phyloP scores from a whole-genome alignment of 2,113 vertebrate species.

The Catharus minimus region DNA sequence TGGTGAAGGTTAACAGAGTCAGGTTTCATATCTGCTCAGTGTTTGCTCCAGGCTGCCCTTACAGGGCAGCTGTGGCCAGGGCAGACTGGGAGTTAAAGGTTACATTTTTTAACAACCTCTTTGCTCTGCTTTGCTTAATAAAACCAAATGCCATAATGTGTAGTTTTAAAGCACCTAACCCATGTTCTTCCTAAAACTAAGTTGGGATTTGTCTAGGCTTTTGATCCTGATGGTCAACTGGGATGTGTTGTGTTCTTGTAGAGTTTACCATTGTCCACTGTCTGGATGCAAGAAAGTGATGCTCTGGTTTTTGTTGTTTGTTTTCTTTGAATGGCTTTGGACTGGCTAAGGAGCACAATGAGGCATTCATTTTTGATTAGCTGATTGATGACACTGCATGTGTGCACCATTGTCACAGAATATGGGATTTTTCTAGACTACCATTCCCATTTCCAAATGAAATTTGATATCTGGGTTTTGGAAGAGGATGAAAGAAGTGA shows the following conservation, averaged over 20 bases:
- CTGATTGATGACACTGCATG: slow-evolving; percentile 31
- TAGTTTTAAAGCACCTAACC: not conserved
- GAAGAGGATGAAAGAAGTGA: not conserved
- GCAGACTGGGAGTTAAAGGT: not conserved
- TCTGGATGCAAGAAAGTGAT: not conserved
- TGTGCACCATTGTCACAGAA: not conserved
- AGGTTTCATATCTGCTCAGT: not conserved
- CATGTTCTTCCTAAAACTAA: not conserved
- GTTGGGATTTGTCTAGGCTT: not conserved
- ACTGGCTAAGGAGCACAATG: slow-evolving; percentile 1
- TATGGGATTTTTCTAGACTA: not conserved
- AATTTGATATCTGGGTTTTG: not conserved
- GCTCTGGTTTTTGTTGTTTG: slow-evolving; percentile 35
- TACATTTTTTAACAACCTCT: not conserved
- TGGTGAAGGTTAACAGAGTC: slow-evolving; percentile 18
- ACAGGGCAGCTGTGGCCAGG: not conserved
- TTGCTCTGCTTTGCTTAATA: not conserved
- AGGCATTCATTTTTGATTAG: slow-evolving; percentile 39
- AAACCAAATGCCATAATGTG: not conserved
- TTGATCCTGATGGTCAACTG: not conserved
- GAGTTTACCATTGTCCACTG: not conserved
- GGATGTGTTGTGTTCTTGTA: not conserved
- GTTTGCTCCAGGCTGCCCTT: not conserved
- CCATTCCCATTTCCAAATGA: not conserved
- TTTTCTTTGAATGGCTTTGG: slow-evolving; percentile 7